Percentiles rank a stretch among this genome's conserved stretches.
These are phyloP conservation scores for Dendrolimus kikuchii DNA, from an alignment of 1,140 invertebrate species.

Conservation along the genomic window DNA sequence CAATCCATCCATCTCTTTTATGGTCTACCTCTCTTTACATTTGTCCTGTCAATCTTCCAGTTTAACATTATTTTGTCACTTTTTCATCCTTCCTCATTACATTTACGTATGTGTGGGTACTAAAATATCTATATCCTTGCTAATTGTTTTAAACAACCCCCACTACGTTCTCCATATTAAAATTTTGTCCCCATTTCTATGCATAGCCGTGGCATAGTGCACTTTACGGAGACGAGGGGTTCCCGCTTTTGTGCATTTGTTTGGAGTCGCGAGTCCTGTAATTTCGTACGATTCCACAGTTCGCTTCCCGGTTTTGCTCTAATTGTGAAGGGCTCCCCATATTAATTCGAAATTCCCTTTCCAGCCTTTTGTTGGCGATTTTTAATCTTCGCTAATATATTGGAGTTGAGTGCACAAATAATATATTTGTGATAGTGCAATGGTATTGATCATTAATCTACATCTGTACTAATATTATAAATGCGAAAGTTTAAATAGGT, in stretches of 20 bases:
- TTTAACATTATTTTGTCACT: too few relatives aligned
- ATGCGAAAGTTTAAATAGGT: neutral
- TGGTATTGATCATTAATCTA: slow-evolving; percentile 4
- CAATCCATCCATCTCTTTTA: too few relatives aligned
- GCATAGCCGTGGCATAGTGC: slow-evolving; percentile 29
- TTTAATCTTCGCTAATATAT: slow-evolving; percentile 48
- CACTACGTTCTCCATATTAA: slow-evolving; percentile 57
- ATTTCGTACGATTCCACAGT: slow-evolving; percentile 64
- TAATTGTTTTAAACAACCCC: slow-evolving; percentile 49
- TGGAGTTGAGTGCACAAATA: slow-evolving; percentile 14
- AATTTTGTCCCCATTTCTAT: slow-evolving; percentile 53
- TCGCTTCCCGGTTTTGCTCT: slow-evolving; percentile 40
- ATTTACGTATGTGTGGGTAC: neutral
- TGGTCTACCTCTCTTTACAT: too few relatives aligned
- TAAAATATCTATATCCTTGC: slow-evolving; percentile 8
- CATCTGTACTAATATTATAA: slow-evolving; percentile 13
- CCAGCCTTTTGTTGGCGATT: slow-evolving; percentile 38
- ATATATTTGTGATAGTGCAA: neutral
- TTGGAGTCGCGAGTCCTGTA: slow-evolving; percentile 48
- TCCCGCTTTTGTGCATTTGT: slow-evolving; percentile 46
- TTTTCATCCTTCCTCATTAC: too few relatives aligned
- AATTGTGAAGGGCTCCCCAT: slow-evolving; percentile 43
- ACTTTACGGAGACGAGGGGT: slow-evolving; percentile 39
- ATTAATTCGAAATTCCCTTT: slow-evolving; percentile 49
- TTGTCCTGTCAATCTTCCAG: too few relatives aligned